Percentiles rank a stretch among this genome's conserved stretches.
phyloP scores from a whole-genome alignment of 2,797 vertebrate genomes.

The Hozukius guyotensis region DNA sequence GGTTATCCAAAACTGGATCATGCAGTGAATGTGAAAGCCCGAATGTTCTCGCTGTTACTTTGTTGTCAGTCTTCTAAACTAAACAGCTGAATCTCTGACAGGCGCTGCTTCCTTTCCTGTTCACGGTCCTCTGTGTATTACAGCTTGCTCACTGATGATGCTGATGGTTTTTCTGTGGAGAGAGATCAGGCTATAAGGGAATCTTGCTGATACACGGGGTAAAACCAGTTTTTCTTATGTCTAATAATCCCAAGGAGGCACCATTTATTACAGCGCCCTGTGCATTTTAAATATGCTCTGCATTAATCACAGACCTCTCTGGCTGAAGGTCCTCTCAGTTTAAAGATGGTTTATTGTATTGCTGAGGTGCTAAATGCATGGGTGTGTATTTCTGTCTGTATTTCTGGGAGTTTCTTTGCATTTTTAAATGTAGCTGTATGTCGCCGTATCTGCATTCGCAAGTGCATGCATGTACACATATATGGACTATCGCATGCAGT shows the following conservation, averaged over 20 bases:
- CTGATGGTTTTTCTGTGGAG: constrained; percentile 43
- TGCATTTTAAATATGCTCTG: constrained; percentile 56
- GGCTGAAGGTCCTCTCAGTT: constrained; percentile 44
- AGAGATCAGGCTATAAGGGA: constrained; percentile 42
- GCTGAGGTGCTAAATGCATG: constrained; percentile 33
- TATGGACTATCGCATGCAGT: not conserved
- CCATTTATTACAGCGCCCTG: constrained; percentile 49
- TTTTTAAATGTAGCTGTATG: constrained; percentile 17
- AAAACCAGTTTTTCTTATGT: constrained; percentile 52
- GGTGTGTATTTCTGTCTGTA: not conserved
- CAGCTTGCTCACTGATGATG: constrained; percentile 49
- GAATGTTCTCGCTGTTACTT: constrained; percentile 26
- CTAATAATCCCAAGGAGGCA: constrained; percentile 52
- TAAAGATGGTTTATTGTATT: constrained; percentile 39
- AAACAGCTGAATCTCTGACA: constrained; percentile 42
- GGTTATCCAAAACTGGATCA: constrained; percentile 35
- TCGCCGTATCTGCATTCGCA: not conserved
- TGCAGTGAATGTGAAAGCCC: constrained; percentile 19
- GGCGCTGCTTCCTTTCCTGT: constrained; percentile 33
- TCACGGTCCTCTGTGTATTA: constrained; percentile 44
- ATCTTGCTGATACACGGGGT: constrained; percentile 56
- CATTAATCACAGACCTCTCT: constrained; percentile 60
- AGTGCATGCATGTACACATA: not conserved
- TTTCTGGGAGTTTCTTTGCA: constrained; percentile 10
- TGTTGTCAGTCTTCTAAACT: constrained; percentile 45